These are phyloP conservation scores for Rhizoglyphus robini DNA, from an alignment of 1,140 invertebrate species.

Conservation along the genomic window DNA sequence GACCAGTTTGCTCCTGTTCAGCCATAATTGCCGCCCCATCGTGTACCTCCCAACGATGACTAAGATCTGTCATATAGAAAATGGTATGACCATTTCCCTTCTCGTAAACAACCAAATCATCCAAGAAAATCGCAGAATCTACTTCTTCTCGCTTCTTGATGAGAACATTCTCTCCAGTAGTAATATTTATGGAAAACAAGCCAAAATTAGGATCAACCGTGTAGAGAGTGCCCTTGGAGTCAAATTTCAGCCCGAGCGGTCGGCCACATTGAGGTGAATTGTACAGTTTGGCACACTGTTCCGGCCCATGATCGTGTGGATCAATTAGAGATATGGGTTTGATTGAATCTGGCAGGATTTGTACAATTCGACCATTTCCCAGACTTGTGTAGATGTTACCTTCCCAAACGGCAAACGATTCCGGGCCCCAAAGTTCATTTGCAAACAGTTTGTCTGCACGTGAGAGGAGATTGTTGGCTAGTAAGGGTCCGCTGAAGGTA, in stretches of 20 bases:
- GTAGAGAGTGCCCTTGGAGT: slow-evolving; percentile 57
- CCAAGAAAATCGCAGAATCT: not conserved
- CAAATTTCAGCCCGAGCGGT: slow-evolving; percentile 59
- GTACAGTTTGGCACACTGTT: not conserved
- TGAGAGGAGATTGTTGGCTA: no score
- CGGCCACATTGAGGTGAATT: slow-evolving; percentile 54
- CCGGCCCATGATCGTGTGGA: not conserved
- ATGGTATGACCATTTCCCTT: not conserved
- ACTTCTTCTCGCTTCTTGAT: no score
- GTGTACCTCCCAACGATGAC: slow-evolving; percentile 1
- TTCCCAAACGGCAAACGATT: no score
- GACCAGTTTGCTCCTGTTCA: slow-evolving; percentile 15
- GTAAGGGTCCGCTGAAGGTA: no score
- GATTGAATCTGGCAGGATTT: slow-evolving; percentile 11
- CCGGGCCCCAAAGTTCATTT: no score
- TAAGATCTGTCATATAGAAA: slow-evolving; percentile 18
- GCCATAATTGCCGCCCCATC: not conserved
- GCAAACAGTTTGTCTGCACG: no score
- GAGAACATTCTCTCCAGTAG: no score
- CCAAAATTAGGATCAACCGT: slow-evolving; percentile 70
- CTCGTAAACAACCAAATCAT: slow-evolving; percentile 17
- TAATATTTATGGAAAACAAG: slow-evolving; percentile 2
- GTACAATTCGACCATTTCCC: slow-evolving; percentile 22
- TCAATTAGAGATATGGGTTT: slow-evolving; percentile 19
- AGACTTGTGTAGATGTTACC: slow-evolving; percentile 21